Base-by-base conservation (phyloP, 1,140 invertebrate species). In the Zaprionus nigranus region DNA sequence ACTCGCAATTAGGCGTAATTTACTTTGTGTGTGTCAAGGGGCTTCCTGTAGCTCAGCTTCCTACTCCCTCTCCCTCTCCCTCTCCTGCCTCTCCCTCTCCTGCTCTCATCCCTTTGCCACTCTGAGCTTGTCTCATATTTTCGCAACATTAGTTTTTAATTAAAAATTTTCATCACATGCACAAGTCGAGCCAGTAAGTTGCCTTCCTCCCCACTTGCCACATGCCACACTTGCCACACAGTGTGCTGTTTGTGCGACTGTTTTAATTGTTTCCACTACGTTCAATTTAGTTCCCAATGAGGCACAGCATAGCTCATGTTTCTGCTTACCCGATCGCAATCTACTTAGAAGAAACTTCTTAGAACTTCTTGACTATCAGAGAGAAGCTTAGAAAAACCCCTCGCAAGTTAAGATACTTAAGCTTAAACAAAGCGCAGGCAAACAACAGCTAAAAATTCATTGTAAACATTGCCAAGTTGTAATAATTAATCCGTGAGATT, bases 1-100 rank as follows among this genome's bases (percentile, higher is more conserved):
- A 91, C 85, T 91, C 82, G 90, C 90, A 91, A 91, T 91, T 91
- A 91, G 90, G 86, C 82, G 90, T 91, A 91, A 91, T 91, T 91
- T 91, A 90, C 84, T 91, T 83, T 78, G 69, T 60, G 71, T 64
- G 62, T 62, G 15, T 60, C 66, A 63, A 53, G 61, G 54, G 53
- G 30, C 24, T 60, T 61, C 38, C 64, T 58, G 28, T n/a, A 9
- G 40, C n/a, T 17, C 5, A 34, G 36, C 22, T 38, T 20, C 38
- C n/a, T 11, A 15, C 24, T 15, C 36, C 15, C 22, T 22, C 9
- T 6, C 36, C 15, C 22, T 22, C 9, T 6, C 26, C 60, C n/a
- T 34, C 15, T 17, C 9, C 7, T 3, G n/a, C 11, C 11, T 20
- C 4, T 22, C 51, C 9, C 26, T 13, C 28, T 15, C 6, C 20